Base-by-base conservation (phyloP, 2,888 invertebrate genomes). In the Venusia cambrica region DNA sequence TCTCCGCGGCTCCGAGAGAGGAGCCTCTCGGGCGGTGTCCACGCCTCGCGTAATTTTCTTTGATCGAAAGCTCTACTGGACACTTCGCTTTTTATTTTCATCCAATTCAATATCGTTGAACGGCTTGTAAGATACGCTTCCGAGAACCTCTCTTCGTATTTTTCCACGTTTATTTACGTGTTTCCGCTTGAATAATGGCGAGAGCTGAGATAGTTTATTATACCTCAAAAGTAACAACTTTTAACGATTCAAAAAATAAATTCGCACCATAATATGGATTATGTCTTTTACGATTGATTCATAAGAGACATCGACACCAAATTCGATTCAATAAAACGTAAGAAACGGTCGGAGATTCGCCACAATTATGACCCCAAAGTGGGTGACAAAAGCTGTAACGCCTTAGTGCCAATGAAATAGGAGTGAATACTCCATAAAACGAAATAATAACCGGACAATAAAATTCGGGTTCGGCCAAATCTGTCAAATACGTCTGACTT, bases 391-490 rank as follows among this genome's bases (percentile, higher is more conserved):
- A 79, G 73, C 73, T 72, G 73, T 78, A 74, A 81, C 63, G 53
- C 67, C 74, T 75, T 68, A 75, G 67, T 57, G 62, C 71, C 81
- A 67, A 78, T 84, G 81, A 85, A 85, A 84, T 81, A 80, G 73
- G 80, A 84, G 81, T 78, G 73, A 68, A 68, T 72, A 73, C 77
- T 73, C 74, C 69, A 84, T 87, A 85, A 87, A 84, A 84, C 84
- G 75, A 84, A 85, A 84, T 84, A 84, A 84, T 85, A 87, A 83
- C 74, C 72, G 77, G 73, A 73, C 81, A 80, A 84, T 84, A 84
- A 84, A 85, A 83, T 75, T 73, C 64, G 62, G 64, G 62, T 64
- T 67, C 58, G 66, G 70, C 63, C 57, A 68, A 76, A 81, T 80
- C 79, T 83, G 81, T 84, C 85, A 83, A 77, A 80, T 73, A 70